Evolutionary conservation across 1,140 invertebrate genomes (phyloP).

Genomic region (Drosophila ambigua): DNA sequence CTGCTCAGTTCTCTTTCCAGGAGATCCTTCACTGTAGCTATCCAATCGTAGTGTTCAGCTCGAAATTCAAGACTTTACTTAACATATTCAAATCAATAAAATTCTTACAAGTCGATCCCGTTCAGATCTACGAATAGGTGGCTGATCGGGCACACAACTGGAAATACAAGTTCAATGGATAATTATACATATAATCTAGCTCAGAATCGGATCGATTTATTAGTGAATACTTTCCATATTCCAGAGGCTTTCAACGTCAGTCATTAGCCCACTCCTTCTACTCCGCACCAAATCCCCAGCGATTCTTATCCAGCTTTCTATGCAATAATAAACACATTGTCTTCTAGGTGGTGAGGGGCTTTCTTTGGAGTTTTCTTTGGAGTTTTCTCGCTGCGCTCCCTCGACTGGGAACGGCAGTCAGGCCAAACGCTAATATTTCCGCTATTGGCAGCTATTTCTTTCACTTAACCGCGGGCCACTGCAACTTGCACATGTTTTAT

Average conservation of each 20-base stretch:
- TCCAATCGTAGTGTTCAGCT: too few relatives aligned
- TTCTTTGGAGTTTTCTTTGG: conserved; percentile 39
- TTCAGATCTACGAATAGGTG: too few relatives aligned
- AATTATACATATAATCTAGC: conserved; percentile 4
- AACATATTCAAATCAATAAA: too few relatives aligned
- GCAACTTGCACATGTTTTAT: conserved; percentile 74
- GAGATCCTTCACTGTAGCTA: too few relatives aligned
- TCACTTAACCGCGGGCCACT: conserved; percentile 75
- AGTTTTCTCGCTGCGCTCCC: conserved; percentile 7
- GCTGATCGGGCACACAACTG: too few relatives aligned
- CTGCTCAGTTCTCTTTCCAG: too few relatives aligned
- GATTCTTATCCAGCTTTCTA: conserved; percentile 7
- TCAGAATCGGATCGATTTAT: conserved; percentile 1
- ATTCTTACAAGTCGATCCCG: too few relatives aligned
- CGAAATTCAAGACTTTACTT: too few relatives aligned
- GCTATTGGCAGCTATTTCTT: conserved; percentile 77
- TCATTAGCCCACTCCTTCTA: background rate
- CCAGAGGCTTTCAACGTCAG: conserved; percentile 24
- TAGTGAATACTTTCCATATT: conserved; percentile 32
- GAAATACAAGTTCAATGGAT: conserved; percentile 41
- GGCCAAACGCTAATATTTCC: conserved; percentile 74
- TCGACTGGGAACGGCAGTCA: conserved; percentile 26
- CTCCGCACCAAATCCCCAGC: background rate
- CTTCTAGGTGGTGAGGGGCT: conserved; percentile 24
- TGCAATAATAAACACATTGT: conserved; percentile 79